phyloP scores from a whole-genome alignment of 2,797 vertebrate species.

The Sarcophilus harrisii region DNA sequence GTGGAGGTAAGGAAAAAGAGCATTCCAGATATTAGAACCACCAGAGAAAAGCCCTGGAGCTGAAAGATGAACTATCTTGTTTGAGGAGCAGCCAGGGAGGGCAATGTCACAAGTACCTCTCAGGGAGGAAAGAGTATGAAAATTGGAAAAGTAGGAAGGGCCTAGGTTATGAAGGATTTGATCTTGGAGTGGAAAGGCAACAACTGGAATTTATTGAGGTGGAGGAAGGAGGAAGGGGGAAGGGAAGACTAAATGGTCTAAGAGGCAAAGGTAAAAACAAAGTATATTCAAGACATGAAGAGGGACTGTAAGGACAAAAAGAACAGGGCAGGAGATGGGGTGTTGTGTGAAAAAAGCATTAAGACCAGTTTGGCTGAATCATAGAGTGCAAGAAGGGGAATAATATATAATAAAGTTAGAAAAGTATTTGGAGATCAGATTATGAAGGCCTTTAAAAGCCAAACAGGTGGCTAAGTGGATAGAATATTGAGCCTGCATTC shows the following conservation, averaged over 20 bases:
- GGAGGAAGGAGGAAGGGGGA: too few species aligned
- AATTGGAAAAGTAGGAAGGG: not conserved
- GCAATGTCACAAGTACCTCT: not conserved
- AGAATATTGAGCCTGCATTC: too few species aligned
- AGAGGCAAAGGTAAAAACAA: not conserved
- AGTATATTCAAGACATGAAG: not conserved
- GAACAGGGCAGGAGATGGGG: not conserved
- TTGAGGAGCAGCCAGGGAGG: not conserved
- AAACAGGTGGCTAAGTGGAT: not conserved
- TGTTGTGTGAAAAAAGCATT: not conserved
- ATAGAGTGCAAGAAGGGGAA: not conserved
- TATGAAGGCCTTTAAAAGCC: not conserved
- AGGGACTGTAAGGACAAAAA: not conserved
- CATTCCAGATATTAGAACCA: not conserved
- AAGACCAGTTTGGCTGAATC: not conserved
- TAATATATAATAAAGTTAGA: not conserved
- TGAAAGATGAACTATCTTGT: not conserved
- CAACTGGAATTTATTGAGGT: not conserved
- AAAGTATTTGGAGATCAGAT: not conserved
- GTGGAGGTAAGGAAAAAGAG: not conserved
- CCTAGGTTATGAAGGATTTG: not conserved
- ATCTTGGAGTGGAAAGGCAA: not conserved
- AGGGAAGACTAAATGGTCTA: not conserved
- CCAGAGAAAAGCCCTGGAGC: not conserved
- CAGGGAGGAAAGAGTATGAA: not conserved